Evolutionary conservation across 2,888 invertebrate species (phyloP).

Genomic region (Pyrocoelia pectoralis): DNA sequence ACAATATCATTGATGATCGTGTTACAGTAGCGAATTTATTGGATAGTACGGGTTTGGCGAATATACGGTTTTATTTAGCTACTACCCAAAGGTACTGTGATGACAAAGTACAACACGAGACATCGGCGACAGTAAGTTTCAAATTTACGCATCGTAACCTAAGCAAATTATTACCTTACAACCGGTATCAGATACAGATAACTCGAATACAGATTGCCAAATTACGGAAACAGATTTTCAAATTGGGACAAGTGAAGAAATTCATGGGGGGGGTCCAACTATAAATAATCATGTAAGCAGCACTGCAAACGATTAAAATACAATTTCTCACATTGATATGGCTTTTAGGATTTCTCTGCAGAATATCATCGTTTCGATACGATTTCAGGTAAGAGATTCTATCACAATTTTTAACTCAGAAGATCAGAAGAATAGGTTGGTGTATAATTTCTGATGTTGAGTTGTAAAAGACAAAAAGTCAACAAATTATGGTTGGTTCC

Average conservation of each 20-base stretch:
- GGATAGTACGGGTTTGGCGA: background rate
- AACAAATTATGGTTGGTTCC: background rate
- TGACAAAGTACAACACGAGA: background rate
- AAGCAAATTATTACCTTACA: background rate
- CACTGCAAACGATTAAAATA: background rate
- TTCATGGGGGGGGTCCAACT: background rate
- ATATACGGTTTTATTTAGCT: slow-evolving; percentile 1
- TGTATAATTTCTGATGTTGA: too few relatives aligned
- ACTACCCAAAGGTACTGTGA: background rate
- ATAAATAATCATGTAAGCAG: background rate
- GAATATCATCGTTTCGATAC: background rate
- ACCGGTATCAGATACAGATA: background rate
- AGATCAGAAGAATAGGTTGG: too few relatives aligned
- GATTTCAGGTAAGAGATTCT: background rate
- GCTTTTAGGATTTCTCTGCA: background rate
- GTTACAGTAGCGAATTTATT: slow-evolving; percentile 1
- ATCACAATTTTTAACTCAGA: background rate
- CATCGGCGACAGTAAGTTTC: background rate
- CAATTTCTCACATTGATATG: background rate
- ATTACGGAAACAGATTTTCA: background rate
- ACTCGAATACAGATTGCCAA: background rate
- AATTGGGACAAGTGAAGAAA: background rate
- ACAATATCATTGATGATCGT: slow-evolving; percentile 1
- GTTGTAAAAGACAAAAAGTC: background rate
- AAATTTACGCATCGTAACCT: background rate